These are phyloP conservation scores for Drosophila orena DNA, from an alignment of 1,140 invertebrate genomes.

Conservation along the genomic window DNA sequence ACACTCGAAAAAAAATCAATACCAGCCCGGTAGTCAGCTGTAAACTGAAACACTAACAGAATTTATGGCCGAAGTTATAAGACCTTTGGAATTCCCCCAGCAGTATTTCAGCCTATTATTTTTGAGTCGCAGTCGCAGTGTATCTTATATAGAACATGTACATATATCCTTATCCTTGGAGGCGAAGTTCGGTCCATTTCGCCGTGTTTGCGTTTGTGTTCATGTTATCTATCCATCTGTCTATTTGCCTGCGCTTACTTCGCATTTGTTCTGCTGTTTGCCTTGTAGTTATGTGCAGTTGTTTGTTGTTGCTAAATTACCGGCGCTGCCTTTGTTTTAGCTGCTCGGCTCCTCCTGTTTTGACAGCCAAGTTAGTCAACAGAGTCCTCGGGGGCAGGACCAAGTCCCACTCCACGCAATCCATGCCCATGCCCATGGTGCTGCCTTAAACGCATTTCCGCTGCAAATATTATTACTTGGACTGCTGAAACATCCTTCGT, in stretches of 20 bases:
- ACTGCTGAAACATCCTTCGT: conserved; percentile 1
- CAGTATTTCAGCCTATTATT: neutral
- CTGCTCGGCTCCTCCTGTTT: conserved; percentile 51
- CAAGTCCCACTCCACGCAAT: neutral
- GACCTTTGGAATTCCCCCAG: too few relatives aligned
- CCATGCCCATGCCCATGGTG: conserved; percentile 23
- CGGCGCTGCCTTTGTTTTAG: conserved; percentile 60
- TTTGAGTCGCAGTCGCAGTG: too few relatives aligned
- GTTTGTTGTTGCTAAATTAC: conserved; percentile 78
- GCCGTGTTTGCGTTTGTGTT: conserved; percentile 46
- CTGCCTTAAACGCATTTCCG: conserved; percentile 76
- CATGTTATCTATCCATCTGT: conserved; percentile 39
- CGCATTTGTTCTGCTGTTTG: conserved; percentile 67
- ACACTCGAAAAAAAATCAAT: neutral
- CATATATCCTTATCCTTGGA: conserved; percentile 47
- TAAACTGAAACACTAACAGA: neutral
- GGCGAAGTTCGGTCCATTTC: conserved; percentile 54
- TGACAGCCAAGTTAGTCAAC: conserved; percentile 74
- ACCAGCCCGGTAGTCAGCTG: neutral
- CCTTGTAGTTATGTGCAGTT: conserved; percentile 66
- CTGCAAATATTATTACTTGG: conserved; percentile 66
- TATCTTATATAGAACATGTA: conserved; percentile 20
- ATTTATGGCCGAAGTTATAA: too few relatives aligned
- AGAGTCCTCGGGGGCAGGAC: conserved; percentile 36
- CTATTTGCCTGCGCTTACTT: conserved; percentile 67